Conservation (phyloP, 2,113 vertebrate species). For the Cyphomyrus discorhynchus region DNA sequence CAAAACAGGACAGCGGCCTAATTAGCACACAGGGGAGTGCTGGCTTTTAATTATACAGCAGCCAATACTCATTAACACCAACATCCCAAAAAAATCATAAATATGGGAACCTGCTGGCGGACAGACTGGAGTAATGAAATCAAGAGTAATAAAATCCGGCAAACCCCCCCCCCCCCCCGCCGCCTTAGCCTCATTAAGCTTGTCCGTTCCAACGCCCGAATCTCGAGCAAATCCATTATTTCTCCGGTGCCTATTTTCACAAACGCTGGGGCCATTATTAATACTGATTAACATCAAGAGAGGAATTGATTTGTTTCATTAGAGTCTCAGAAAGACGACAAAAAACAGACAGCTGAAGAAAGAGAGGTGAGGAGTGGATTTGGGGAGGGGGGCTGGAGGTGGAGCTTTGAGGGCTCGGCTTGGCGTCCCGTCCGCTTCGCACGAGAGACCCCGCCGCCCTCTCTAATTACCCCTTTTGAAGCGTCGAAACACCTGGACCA, state of each 20-base stretch:
- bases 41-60: slow-evolving; percentile 23
- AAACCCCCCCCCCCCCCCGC: background rate
- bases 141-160: background rate
- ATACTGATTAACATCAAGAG: background rate
- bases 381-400: background rate
- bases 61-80: slow-evolving; percentile 23
- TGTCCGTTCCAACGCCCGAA: background rate
- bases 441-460: background rate
- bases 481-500: slow-evolving; percentile 37
- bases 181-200: background rate
- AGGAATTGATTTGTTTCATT: background rate
- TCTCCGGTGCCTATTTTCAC: background rate
- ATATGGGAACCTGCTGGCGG: background rate
- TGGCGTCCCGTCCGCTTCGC: background rate
- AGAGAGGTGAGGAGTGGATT: background rate
- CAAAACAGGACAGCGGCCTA: slow-evolving; percentile 42
- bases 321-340: background rate
- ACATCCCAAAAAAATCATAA: slow-evolving; percentile 9
- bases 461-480: slow-evolving; percentile 34
- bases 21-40: slow-evolving; percentile 61
- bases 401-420: background rate
- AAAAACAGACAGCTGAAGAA: background rate
- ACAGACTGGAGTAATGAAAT: background rate
- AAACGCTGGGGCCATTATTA: background rate
- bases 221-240: background rate